Conservation (phyloP, 2,888 invertebrate species). For the Heliconius hortense region DNA sequence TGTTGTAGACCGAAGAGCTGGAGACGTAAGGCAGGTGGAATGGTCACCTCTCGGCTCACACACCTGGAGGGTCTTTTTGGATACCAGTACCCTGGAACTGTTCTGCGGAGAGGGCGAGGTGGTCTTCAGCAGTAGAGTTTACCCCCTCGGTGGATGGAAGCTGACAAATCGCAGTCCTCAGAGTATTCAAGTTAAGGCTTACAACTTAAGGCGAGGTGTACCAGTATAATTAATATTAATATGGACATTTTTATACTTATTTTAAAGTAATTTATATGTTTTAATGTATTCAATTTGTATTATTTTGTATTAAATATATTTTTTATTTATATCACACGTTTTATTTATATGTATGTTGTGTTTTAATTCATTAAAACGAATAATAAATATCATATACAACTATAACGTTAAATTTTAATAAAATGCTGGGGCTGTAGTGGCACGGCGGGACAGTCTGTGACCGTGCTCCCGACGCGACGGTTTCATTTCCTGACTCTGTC, state of each 20-base stretch:
- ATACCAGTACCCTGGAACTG: constrained; percentile 70
- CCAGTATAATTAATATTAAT: constrained; percentile 43
- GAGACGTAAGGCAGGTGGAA: constrained; percentile 67
- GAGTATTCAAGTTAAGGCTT: constrained; percentile 56
- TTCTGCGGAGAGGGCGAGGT: constrained; percentile 77
- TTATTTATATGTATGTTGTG: background rate
- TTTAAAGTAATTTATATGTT: background rate
- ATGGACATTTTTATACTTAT: background rate
- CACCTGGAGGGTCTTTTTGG: constrained; percentile 67
- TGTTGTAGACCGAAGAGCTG: constrained; percentile 59
- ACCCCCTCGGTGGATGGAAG: constrained; percentile 65
- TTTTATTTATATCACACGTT: background rate
- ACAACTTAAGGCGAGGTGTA: constrained; percentile 60
- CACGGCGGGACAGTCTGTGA: background rate
- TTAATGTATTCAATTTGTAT: constrained; percentile 5
- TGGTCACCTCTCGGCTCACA: constrained; percentile 60
- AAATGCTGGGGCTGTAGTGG: no score
- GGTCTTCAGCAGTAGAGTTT: constrained; percentile 71
- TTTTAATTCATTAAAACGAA: background rate
- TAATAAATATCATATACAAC: background rate
- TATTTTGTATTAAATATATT: background rate
- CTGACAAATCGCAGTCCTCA: constrained; percentile 63
- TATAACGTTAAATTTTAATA: background rate
- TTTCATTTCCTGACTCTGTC: background rate
- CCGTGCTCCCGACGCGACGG: background rate